Percentiles rank a stretch among this genome's conserved stretches.
phyloP scores from a whole-genome alignment of 2,888 invertebrate species.

The Leptopilina drosophilae region DNA sequence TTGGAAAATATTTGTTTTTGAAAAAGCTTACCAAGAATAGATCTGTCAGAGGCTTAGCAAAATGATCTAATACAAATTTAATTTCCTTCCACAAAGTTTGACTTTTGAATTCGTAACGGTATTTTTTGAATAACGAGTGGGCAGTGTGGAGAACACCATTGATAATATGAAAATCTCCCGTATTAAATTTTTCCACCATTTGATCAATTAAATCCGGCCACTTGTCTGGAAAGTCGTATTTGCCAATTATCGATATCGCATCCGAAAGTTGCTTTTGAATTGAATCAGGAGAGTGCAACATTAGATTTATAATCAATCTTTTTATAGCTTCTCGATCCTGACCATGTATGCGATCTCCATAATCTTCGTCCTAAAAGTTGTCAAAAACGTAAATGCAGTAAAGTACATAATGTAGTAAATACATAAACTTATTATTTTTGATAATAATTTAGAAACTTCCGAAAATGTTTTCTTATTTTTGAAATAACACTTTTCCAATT shows the following conservation, averaged over 20 bases:
- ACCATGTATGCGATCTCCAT: constrained; percentile 85
- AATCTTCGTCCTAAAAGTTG: constrained; percentile 71
- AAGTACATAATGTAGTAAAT: too few species aligned
- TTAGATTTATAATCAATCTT: constrained; percentile 90
- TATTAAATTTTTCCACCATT: constrained; percentile 94
- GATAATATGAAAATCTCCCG: constrained; percentile 94
- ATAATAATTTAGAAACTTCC: background rate
- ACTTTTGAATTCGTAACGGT: constrained; percentile 97
- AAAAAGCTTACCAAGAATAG: constrained; percentile 85
- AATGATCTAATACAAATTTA: constrained; percentile 94
- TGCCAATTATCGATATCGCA: constrained; percentile 97
- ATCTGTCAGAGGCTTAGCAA: constrained; percentile 96
- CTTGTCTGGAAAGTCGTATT: constrained; percentile 96
- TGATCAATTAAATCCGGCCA: constrained; percentile 96
- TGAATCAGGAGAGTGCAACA: constrained; percentile 93
- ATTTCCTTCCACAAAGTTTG: constrained; percentile 97
- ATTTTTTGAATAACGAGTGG: constrained; percentile 97
- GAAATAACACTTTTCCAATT: background rate
- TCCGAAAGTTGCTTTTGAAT: constrained; percentile 97
- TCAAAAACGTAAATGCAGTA: constrained; percentile 18
- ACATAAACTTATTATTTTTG: background rate
- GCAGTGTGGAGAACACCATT: constrained; percentile 97
- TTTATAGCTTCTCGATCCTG: constrained; percentile 90
- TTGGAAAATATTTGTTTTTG: too few species aligned
- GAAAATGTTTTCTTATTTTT: too few species aligned